Conservation (phyloP, 1,140 invertebrate genomes). For the Fragariocoptes setiger region DNA sequence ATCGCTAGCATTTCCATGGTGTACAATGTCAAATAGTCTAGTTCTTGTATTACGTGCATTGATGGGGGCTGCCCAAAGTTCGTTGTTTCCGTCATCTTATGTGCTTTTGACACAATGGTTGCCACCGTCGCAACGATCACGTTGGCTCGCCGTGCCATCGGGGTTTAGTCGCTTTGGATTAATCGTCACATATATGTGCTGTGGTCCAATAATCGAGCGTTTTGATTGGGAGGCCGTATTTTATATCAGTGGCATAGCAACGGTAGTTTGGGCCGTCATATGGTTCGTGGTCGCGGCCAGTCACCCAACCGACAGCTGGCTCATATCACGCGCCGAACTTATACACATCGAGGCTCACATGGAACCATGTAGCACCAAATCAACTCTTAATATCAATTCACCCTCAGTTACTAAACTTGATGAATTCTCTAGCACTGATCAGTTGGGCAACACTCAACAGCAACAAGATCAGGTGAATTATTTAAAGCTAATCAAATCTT, state of each 20-base stretch:
- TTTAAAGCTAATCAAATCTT: too few relatives aligned
- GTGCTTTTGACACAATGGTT: slow-evolving; percentile 15
- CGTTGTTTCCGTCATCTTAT: slow-evolving; percentile 15
- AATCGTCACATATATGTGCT: neutral
- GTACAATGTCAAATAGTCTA: neutral
- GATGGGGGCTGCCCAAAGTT: slow-evolving; percentile 10
- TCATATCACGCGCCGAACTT: neutral
- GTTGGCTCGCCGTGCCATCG: neutral
- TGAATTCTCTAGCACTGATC: too few relatives aligned
- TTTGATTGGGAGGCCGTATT: slow-evolving; percentile 49
- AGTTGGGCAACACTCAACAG: too few relatives aligned
- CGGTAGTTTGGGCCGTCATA: neutral
- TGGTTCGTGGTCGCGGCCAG: neutral
- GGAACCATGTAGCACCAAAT: neutral
- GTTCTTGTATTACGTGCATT: slow-evolving; percentile 4
- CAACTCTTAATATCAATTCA: too few relatives aligned
- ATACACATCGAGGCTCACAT: neutral
- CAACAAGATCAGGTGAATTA: too few relatives aligned
- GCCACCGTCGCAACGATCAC: neutral
- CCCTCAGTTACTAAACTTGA: neutral
- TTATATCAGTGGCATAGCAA: slow-evolving; percentile 29
- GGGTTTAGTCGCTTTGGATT: neutral
- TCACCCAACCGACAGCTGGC: neutral
- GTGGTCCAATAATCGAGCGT: neutral
- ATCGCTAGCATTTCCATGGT: slow-evolving; percentile 6